These are phyloP conservation scores for Celastrina argiolus DNA, from an alignment of 2,888 invertebrate genomes.

Conservation along the genomic window DNA sequence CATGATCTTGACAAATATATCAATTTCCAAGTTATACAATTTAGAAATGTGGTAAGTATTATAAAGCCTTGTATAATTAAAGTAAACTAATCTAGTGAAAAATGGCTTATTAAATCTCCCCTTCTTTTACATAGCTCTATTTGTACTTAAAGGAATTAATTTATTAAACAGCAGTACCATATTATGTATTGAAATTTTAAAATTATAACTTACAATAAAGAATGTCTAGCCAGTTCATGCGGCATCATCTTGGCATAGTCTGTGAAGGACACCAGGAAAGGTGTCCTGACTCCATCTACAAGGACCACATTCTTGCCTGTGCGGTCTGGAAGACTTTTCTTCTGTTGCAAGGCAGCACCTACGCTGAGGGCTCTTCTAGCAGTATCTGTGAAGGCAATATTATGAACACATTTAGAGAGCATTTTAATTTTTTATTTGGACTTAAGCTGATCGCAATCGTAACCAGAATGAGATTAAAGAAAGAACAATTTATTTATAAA, in stretches of 20 bases:
- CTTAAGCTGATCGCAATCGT: neutral
- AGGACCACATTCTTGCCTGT: conserved; percentile 92
- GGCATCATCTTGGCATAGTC: conserved; percentile 96
- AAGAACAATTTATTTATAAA: neutral
- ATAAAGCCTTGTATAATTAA: too few species aligned
- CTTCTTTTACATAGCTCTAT: too few species aligned
- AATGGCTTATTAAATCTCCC: too few species aligned
- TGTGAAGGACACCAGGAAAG: conserved; percentile 95
- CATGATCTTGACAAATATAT: too few species aligned
- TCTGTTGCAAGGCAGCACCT: conserved; percentile 68
- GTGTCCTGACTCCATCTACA: conserved; percentile 98
- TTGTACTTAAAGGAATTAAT: too few species aligned
- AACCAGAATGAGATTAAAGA: neutral
- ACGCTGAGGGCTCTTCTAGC: conserved; percentile 72
- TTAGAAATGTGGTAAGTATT: too few species aligned
- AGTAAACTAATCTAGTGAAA: too few species aligned
- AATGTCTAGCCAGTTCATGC: conserved; percentile 94
- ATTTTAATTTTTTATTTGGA: neutral
- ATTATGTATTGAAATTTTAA: neutral
- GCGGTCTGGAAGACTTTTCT: conserved; percentile 78
- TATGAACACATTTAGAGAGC: neutral
- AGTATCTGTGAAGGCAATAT: conserved; percentile 49
- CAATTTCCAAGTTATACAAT: too few species aligned
- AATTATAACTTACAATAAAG: conserved; percentile 84
- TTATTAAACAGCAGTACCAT: too few species aligned